phyloP scores from a whole-genome alignment of 2,888 invertebrate species.

The Hartigia nigra region DNA sequence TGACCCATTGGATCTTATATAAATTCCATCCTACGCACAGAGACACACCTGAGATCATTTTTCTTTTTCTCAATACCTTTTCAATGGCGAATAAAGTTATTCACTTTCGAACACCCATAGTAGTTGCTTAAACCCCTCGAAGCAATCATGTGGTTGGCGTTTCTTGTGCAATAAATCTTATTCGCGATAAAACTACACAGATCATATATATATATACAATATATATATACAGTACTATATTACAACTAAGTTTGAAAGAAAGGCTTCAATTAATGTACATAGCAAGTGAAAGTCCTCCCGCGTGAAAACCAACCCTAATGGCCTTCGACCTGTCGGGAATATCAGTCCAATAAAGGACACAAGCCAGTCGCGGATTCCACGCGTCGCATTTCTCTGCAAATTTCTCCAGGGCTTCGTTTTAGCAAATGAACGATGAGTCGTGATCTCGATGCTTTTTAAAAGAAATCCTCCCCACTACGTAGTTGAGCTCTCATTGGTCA shows the following conservation, averaged over 20 bases:
- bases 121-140: background rate
- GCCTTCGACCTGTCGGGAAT: background rate
- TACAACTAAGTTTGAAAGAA: background rate
- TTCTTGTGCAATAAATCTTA: background rate
- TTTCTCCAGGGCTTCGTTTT: background rate
- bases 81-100: background rate
- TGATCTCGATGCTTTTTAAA: conserved; percentile 1
- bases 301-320: background rate
- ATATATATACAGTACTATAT: background rate
- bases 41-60: background rate
- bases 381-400: background rate
- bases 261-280: background rate
- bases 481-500: background rate
- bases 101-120: background rate
- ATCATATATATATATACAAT: background rate
- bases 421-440: background rate
- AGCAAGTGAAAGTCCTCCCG: background rate
- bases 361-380: background rate
- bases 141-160: background rate
- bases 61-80: background rate
- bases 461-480: conserved; percentile 5
- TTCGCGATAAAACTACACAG: background rate
- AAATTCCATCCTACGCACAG: background rate
- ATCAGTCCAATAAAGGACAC: background rate
- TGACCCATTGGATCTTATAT: background rate